Base-by-base conservation (phyloP, 1,140 invertebrate species). In the Pantala flavescens region DNA sequence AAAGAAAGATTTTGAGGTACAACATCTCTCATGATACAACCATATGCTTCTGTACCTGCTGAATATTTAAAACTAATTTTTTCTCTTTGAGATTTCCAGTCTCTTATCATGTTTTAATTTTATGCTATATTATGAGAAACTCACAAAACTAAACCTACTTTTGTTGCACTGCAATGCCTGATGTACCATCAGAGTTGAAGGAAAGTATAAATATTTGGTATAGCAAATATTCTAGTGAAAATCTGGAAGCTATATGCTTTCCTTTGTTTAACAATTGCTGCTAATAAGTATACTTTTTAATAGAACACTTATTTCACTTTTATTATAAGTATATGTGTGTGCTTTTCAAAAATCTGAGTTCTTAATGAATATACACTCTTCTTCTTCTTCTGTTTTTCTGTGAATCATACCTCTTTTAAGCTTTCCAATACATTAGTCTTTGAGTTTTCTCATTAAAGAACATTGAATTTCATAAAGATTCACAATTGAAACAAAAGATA, bases 1-100 rank as follows among this genome's bases (percentile, higher is more conserved):
- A 88, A 92, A 91, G 88, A 98, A 98, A 92, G 97, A 99, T 86
- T 92, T 90, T 85, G 95, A 98, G 95, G 95, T 95, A 63, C 12
- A 63, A 63, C 14, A 63, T 21, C 49, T 63, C n/a, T 63, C n/a
- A 63, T 63, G n/a, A 21, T 63, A 63, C n/a, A 21, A 21, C 49
- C 14, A 16, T 63, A 63, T 21, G 49, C 49, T 63, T 63, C 49
- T 63, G 49, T 63, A 63, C 49, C 49, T 63, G 49, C 49, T 63
- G 49, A 63, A 63, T 63, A 63, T 63, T 63, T 16, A 63, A 63
- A 63, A 63, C 49, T 63, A 63, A 63, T 63, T 63, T 63, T 21
- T 63, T 63, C 49, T 63, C 49, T 63, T 21, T 63, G 49, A 63
- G 5, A 63, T 63, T 63, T 63, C 49, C 49, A 63, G 49, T 63